Base-by-base conservation (phyloP, 1,140 invertebrate genomes). In the Venturia canescens region DNA sequence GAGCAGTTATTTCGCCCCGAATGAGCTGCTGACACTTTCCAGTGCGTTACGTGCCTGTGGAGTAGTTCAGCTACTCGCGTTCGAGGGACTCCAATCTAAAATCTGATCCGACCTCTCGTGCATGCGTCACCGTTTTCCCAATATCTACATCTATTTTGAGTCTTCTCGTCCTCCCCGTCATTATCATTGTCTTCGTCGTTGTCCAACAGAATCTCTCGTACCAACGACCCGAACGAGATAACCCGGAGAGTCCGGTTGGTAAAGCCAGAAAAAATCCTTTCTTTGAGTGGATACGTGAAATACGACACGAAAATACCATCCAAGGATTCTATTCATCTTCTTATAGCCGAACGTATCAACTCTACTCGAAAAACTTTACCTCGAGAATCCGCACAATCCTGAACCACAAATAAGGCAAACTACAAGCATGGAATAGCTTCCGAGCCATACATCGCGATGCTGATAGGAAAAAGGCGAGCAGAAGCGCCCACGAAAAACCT, bases 61-160 rank as follows among this genome's bases (percentile, higher is more conserved):
- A n/a, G n/a, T n/a, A n/a, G n/a, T n/a, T n/a, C n/a, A 57, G 21
- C 53, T 16, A 57, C n/a, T n/a, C n/a, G n/a, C 6, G 53, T 23
- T 57, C 53, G 21, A 57, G 18, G 13, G 13, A 44, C 53, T 57
- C 53, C 13, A 11, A 57, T 57, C 53, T 57, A n/a, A 57, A 23
- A 57, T 57, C 53, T 57, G 53, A 57, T 23, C 53, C 21, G 53
- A 57, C 53, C 53, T 57, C 7, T 57, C 53, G 53, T 57, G 21
- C 53, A 18, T 57, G 21, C 53, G 53, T 23, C 53, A 57, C 21
- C 53, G 13, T 57, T 57, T n/a, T 23, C 53, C 18, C n/a, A 23
- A 57, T 21, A 18, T 57, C 21, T 57, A 57, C 53, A 18, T 57
- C 4, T 21, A 18, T 57, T 57, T 44, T 11, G 38, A 44, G 11